A percentile compares a stretch with the other conserved stretches of the same genome.
Conservation (phyloP, 2,888 invertebrate genomes). For the Seira sanloemensis region DNA sequence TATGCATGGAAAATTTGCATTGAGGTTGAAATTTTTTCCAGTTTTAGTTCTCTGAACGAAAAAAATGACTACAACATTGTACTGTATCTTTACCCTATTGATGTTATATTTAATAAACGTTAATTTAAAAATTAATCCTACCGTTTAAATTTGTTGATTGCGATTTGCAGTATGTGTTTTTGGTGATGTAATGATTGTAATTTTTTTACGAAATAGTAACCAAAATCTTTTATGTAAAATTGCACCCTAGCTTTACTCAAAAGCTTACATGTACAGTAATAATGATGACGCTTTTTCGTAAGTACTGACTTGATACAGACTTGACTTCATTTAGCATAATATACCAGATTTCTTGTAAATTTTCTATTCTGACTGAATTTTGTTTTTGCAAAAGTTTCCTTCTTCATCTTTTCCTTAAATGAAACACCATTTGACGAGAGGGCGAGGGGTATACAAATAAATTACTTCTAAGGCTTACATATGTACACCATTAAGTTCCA, state of each 20-base stretch:
- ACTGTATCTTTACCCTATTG: background rate
- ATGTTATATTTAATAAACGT: no score
- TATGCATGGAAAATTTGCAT: no score
- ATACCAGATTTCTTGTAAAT: no score
- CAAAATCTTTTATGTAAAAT: slow-evolving; percentile 1
- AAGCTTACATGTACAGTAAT: background rate
- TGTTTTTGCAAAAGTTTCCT: no score
- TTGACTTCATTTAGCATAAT: background rate
- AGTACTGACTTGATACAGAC: slow-evolving; percentile 12
- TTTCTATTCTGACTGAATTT: no score
- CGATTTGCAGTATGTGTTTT: slow-evolving; percentile 31
- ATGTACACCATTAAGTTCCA: no score
- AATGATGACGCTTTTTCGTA: background rate
- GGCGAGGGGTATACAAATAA: no score
- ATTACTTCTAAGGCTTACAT: no score
- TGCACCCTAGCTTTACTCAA: background rate
- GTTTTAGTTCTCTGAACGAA: no score
- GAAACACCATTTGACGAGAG: no score
- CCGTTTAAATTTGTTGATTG: slow-evolving; percentile 44
- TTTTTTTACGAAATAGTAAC: slow-evolving; percentile 46
- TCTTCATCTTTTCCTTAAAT: no score
- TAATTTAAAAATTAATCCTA: background rate
- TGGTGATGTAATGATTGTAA: slow-evolving; percentile 54
- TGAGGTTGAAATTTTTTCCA: no score
- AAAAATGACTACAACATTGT: background rate